Percentiles rank a stretch among this genome's conserved stretches.
Conservation (phyloP, 2,797 vertebrate genomes). For the Ciconia nigra region DNA sequence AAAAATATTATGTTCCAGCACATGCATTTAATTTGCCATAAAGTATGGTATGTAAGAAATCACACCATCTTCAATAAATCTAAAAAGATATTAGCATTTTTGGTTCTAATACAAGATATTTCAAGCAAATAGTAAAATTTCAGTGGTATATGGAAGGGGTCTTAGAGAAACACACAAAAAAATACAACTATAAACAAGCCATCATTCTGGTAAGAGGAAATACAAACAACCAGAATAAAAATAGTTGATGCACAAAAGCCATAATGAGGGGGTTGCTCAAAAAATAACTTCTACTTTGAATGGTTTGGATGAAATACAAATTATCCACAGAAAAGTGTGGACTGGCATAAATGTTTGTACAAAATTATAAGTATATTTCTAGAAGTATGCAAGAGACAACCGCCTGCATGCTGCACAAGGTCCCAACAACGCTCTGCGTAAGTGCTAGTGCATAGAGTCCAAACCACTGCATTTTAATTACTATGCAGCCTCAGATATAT, state of each 20-base stretch:
- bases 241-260: constrained; percentile 84
- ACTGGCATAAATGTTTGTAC: constrained; percentile 89
- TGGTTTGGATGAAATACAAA: constrained; percentile 85
- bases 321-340: constrained; percentile 86
- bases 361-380: constrained; percentile 89
- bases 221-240: constrained; percentile 84
- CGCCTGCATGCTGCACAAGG: constrained; percentile 86
- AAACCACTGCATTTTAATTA: constrained; percentile 99
- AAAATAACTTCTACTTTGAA: constrained; percentile 85
- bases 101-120: constrained; percentile 62
- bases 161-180: constrained; percentile 72
- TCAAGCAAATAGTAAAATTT: constrained; percentile 68
- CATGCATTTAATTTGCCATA: constrained; percentile 44
- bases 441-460: constrained; percentile 81
- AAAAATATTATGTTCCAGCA: constrained; percentile 37
- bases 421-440: constrained; percentile 82
- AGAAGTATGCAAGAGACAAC: constrained; percentile 85
- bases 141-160: constrained; percentile 71
- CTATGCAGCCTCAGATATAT: constrained; percentile 89
- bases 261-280: constrained; percentile 84
- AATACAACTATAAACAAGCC: constrained; percentile 81
- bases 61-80: constrained; percentile 57
- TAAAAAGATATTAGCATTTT: constrained; percentile 62
- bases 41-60: constrained; percentile 62
- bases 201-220: constrained; percentile 84